Percentiles rank a stretch among this genome's conserved stretches.
Conservation (phyloP, 2,797 vertebrate genomes). For the Sternarchorhynchus goeldii region DNA sequence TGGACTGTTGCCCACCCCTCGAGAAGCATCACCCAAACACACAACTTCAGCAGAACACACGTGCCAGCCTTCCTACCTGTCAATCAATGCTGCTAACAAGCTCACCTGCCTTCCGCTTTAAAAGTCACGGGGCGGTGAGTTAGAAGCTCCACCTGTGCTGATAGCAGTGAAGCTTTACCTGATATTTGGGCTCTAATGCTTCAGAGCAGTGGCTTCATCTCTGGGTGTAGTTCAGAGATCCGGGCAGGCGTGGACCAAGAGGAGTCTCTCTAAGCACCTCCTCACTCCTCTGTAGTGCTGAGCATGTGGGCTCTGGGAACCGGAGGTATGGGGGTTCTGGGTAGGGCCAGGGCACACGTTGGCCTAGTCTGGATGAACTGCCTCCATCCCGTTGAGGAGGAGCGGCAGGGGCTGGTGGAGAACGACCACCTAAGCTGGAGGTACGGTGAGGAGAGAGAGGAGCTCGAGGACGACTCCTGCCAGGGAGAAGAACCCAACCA, state of each 20-base stretch:
- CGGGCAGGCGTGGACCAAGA: constrained; percentile 49
- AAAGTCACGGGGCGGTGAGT: constrained; percentile 30
- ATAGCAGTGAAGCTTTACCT: constrained; percentile 5
- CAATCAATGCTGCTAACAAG: neutral
- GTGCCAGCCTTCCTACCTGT: neutral
- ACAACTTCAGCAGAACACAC: neutral
- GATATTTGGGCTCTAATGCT: constrained; percentile 26
- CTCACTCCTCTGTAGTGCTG: neutral
- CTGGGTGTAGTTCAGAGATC: neutral
- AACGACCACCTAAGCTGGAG: constrained; percentile 64
- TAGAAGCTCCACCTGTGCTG: neutral
- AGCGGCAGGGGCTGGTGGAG: constrained; percentile 65
- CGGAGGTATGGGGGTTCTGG: constrained; percentile 14
- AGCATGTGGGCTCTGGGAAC: too few relatives aligned
- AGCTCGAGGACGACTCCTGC: constrained; percentile 37
- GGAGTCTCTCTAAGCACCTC: constrained; percentile 7
- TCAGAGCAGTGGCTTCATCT: constrained; percentile 14
- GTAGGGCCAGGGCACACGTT: constrained; percentile 51
- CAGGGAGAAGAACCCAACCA: constrained; percentile 25
- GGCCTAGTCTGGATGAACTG: constrained; percentile 55
- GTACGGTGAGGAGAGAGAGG: constrained; percentile 50
- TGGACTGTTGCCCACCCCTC: neutral
- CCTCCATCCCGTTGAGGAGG: constrained; percentile 58
- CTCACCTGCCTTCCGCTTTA: constrained; percentile 53
- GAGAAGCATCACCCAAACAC: neutral